Base-by-base conservation (phyloP, 1,140 invertebrate species). In the Notospermus geniculatus region DNA sequence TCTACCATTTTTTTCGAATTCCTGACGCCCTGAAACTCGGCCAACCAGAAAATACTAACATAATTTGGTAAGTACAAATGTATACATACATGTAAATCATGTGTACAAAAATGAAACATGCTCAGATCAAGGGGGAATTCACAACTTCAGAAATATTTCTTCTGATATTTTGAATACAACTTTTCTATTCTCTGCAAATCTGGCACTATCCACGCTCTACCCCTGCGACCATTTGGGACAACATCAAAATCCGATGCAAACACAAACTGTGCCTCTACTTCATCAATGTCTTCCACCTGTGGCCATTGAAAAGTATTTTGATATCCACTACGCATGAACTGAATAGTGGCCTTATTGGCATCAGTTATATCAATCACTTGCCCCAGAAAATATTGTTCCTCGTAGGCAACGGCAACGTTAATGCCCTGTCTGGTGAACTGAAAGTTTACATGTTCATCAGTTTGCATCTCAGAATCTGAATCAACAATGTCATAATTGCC, bases 331-430 rank as follows among this genome's bases (percentile, higher is more conserved):
- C 32, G 32, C 39, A 57, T 36, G 41, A 57, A 57, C 23, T 57
- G 36, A 57, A 57, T 41, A 4, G 56, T 57, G 32, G 29, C 56
- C 29, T 36, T 19, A 30, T 57, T 39, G 2, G 56, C 30, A 57
- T 39, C 41, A 36, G 56, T 41, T 22, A 57, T 39, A 36, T 57
- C 32, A 15, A 41, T 23, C 17, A 57, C 32, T 9, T 5, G 32
- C 29, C 56, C 56, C 30, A 57, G 32, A 57, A 57, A 57, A 57
- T 17, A 57, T 23, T 57, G 27, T 19, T 57, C 55, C 32, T 57
- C 56, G 39, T 57, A 57, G 1, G 32, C 56, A 57, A 57, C 56
- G 13, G 56, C 56, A 9, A 57, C 56, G 27, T 2, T 30, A 36
- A 17, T 57, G 56, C 56, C 56, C 32, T 57, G 56, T 19, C 39